Percentiles rank a stretch among this genome's conserved stretches.
phyloP scores from a whole-genome alignment of 2,797 vertebrate genomes.

The Botia almorhae region DNA sequence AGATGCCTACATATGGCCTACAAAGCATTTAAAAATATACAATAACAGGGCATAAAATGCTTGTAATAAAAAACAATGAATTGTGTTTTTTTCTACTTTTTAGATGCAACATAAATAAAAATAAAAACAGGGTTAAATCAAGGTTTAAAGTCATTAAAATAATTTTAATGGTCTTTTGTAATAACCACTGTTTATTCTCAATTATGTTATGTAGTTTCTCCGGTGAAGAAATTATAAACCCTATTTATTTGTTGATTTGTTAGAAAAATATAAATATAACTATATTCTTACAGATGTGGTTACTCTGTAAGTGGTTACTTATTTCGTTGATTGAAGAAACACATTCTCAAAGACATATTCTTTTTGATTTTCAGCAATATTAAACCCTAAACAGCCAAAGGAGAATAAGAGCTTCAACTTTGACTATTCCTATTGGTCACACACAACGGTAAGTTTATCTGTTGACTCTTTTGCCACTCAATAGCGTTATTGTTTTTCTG shows the following conservation, averaged over 20 bases:
- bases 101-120: neutral
- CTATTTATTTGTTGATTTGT: too few species aligned
- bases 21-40: neutral
- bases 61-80: neutral
- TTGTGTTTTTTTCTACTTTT: neutral
- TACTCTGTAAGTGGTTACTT: too few species aligned
- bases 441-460: constrained; percentile 83
- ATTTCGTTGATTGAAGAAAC: constrained; percentile 11
- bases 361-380: constrained; percentile 81
- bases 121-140: too few species aligned
- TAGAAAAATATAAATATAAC: too few species aligned
- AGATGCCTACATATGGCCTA: neutral
- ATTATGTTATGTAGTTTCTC: neutral
- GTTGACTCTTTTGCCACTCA: constrained; percentile 2
- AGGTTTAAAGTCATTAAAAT: too few species aligned
- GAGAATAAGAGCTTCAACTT: constrained; percentile 99
- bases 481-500: neutral
- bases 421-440: constrained; percentile 94
- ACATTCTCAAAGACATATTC: neutral
- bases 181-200: neutral
- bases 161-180: too few species aligned
- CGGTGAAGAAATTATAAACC: neutral
- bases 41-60: neutral
- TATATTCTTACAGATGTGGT: neutral
- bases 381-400: constrained; percentile 98